Evolutionary conservation across 2,113 vertebrate genomes (phyloP), one percentile per base, ranked within the genome.

Genomic region (Zapornia atra): DNA sequence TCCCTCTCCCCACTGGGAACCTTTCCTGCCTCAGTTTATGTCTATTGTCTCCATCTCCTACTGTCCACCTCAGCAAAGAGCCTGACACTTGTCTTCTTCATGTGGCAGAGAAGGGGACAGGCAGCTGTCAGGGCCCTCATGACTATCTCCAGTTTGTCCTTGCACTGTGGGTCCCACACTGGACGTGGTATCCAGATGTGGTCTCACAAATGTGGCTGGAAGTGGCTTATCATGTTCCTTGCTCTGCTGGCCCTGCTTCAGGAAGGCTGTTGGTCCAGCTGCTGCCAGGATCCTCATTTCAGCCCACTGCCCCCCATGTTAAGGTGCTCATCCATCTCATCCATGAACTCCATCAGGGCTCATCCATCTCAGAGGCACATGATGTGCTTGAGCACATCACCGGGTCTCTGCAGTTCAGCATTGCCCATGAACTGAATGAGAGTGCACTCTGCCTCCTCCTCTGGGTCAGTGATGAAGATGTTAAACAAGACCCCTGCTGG

Each of bases 321-420:
- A 51, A 42, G 73, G 20, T 69, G 17, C 50, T 81, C 16, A 48
- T 48, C 44, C 44, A 46, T 46, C 44, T 46, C 44, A 46, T 46
- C 44, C 17, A 18, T 19, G 44, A 46, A 46, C 44, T 46, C 90
- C 65, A 70, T 17, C 19, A 20, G 31, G 3, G 19, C n/a, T 83
- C 3, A 6, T 44, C n/a, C 0, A 0, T 68, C 34, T 54, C 40
- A 7, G n/a, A 15, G n/a, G 14, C 48, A 48, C 48, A 48, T 5
- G 48, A 48, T 22, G 21, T 22, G 48, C 48, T 48, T 48, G 48
- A 48, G 2, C 4, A 0, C 38, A 34, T 68, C 2, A 0, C 33
- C 33, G 56, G 42, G 17, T 85, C 38, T 65, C 33, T 78, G 13
- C 78, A 38, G 44, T 72, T 61, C 38, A 63, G 8, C 8, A 17